These are phyloP conservation scores for Heliangelus exortis DNA, from an alignment of 2,797 vertebrate genomes.

Conservation along the genomic window DNA sequence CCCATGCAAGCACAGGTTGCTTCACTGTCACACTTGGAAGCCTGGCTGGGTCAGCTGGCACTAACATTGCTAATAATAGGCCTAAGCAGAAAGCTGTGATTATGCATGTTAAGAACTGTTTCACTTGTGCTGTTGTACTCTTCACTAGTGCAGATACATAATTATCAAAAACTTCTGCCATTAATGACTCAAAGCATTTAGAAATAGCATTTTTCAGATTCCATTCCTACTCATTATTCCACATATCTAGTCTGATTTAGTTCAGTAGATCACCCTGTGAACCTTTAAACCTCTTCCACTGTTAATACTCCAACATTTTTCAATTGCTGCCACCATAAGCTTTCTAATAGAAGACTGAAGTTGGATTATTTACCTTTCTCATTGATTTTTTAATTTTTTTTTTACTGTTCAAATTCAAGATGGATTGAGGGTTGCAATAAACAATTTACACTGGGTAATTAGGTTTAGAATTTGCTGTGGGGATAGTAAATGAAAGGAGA, in stretches of 20 bases:
- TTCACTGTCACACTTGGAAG: not conserved
- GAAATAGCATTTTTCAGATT: not conserved
- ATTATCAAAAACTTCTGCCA: not conserved
- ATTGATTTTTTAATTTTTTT: not conserved
- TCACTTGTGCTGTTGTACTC: not conserved
- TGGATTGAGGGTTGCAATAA: slow-evolving; percentile 18
- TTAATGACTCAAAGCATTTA: slow-evolving; percentile 4
- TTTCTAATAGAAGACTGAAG: not conserved
- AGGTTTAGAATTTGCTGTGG: not conserved
- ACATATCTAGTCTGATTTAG: not conserved
- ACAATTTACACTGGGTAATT: slow-evolving; percentile 23
- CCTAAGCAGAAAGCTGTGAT: not conserved
- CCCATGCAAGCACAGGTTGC: not conserved
- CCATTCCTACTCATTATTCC: not conserved
- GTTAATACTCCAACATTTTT: not conserved
- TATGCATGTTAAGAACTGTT: not conserved
- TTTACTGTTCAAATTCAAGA: not conserved
- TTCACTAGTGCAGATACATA: not conserved
- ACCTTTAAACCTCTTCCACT: not conserved
- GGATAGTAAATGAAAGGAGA: not conserved
- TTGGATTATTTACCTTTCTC: slow-evolving; percentile 13
- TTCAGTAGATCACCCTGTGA: not conserved
- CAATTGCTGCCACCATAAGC: not conserved
- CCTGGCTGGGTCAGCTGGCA: not conserved
- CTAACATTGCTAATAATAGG: not conserved